These are phyloP conservation scores for Neodiprion fabricii DNA, from an alignment of 1,140 invertebrate species.

Conservation along the genomic window DNA sequence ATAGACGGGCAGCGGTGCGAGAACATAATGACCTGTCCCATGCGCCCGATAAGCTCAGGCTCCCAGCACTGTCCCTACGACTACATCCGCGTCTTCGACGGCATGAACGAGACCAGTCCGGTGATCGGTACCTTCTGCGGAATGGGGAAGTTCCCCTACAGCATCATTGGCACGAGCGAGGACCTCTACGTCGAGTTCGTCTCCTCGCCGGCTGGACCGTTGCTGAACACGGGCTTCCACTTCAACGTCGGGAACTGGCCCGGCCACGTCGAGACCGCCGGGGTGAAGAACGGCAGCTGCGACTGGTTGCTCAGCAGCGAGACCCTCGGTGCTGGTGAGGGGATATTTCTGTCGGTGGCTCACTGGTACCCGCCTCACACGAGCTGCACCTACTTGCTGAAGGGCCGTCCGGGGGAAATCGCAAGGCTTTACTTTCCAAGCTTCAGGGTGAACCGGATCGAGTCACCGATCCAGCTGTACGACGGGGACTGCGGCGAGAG, in stretches of 20 bases:
- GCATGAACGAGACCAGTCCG: slow-evolving; percentile 83
- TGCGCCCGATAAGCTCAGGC: slow-evolving; percentile 86
- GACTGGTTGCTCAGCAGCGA: slow-evolving; percentile 86
- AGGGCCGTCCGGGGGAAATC: slow-evolving; percentile 82
- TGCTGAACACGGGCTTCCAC: slow-evolving; percentile 90
- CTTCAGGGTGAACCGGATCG: slow-evolving; percentile 87
- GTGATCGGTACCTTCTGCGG: slow-evolving; percentile 92
- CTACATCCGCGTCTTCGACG: slow-evolving; percentile 90
- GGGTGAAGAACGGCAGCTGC: slow-evolving; percentile 83
- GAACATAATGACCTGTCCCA: slow-evolving; percentile 93
- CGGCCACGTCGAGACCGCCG: slow-evolving; percentile 85
- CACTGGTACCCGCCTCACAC: slow-evolving; percentile 93
- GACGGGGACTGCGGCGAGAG: slow-evolving; percentile 89
- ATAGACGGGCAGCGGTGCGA: slow-evolving; percentile 92
- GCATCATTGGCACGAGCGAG: slow-evolving; percentile 89
- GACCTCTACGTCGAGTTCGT: slow-evolving; percentile 92
- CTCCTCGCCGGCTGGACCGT: slow-evolving; percentile 85
- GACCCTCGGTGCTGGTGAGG: slow-evolving; percentile 78
- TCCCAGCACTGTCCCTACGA: slow-evolving; percentile 89
- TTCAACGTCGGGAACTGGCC: slow-evolving; percentile 94
- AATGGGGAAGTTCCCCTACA: slow-evolving; percentile 92
- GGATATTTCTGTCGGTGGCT: slow-evolving; percentile 87
- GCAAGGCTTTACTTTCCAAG: slow-evolving; percentile 88
- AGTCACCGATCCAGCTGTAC: slow-evolving; percentile 84
- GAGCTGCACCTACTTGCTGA: slow-evolving; percentile 87